A percentile compares a stretch with the other conserved stretches of the same genome.
phyloP scores from a whole-genome alignment of 2,888 invertebrate species.

The Conus canariensis region DNA sequence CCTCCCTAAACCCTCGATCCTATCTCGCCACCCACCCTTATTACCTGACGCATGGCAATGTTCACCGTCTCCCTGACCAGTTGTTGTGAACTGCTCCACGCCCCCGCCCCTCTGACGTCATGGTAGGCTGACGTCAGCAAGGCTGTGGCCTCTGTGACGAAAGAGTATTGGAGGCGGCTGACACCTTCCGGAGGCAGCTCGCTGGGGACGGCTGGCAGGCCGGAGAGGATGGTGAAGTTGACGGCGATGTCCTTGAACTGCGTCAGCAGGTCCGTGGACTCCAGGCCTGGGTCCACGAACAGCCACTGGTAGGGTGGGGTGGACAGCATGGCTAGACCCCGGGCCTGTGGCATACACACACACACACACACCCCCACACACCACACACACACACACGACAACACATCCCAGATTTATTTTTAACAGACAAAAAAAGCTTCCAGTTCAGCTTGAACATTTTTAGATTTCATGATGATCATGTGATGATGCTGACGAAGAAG shows the following conservation, averaged over 20 bases:
- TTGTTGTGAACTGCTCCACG: no score
- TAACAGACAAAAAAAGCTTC: no score
- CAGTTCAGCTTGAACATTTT: no score
- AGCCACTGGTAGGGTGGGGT: slow-evolving; percentile 72
- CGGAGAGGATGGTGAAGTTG: slow-evolving; percentile 67
- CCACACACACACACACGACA: neutral
- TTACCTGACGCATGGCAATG: slow-evolving; percentile 20
- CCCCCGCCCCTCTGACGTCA: slow-evolving; percentile 20
- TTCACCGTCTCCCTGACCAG: slow-evolving; percentile 47
- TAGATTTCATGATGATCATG: no score
- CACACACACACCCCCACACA: neutral
- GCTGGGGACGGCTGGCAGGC: slow-evolving; percentile 56
- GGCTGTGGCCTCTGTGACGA: slow-evolving; percentile 46
- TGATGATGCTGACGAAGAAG: no score
- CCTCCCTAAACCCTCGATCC: no score
- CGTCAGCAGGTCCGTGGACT: slow-evolving; percentile 58
- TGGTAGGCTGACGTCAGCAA: slow-evolving; percentile 48
- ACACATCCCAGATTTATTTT: neutral
- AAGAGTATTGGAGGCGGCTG: slow-evolving; percentile 45
- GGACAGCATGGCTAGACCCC: slow-evolving; percentile 71
- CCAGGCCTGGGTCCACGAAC: slow-evolving; percentile 68
- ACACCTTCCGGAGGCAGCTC: neutral
- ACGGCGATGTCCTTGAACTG: slow-evolving; percentile 62
- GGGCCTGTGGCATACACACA: slow-evolving; percentile 60
- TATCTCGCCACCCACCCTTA: neutral